Base-by-base conservation (phyloP, 2,797 vertebrate genomes). In the Erethizon dorsatum region DNA sequence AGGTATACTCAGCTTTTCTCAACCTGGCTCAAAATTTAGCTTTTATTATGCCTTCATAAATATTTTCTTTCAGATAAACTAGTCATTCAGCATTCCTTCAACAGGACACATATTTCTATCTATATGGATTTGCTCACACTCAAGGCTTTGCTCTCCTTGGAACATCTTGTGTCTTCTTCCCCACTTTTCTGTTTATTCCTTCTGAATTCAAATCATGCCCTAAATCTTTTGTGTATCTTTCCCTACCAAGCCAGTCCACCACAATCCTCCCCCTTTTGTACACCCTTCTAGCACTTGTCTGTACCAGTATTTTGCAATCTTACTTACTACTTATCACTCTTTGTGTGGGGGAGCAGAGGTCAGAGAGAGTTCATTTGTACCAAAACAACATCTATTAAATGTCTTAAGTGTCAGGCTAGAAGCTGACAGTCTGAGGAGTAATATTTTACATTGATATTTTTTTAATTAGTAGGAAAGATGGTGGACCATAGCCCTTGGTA, bases 401-500 rank as follows among this genome's bases (percentile, higher is more conserved):
- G 5, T 85, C 47, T n/a, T 75, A 84, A n/a, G 47, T 45, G 84
- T 69, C 59, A 78, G 54, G 59, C 69, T 92, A 92, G 28, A 86
- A 86, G 63, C 33, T 86, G 63, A 77, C 20, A 37, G 17, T 45
- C 13, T 22, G 56, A 45, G 15, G 13, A 56, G 63, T 85, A 92
- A 65, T 92, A 45, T 91, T 91, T 85, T 54, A 84, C 28, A 59
- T 83, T 85, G 73, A 37, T 69, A 22, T 14, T 33, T 84, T 84
- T 63, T 83, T 54, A 82, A 73, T 28, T 73, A 75, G 71, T 61
- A 88, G 31, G 54, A 92, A 69, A 93, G 41, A 82, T 3, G 33
- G 45, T 82, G 63, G 41, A 45, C 84, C 8, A 12, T 3, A 50
- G 71, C 59, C 50, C 33, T 88, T 80, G 54, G 33, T 73, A 45